Evolutionary conservation across 2,797 vertebrate genomes (phyloP).

Genomic region (Salarias fasciatus): DNA sequence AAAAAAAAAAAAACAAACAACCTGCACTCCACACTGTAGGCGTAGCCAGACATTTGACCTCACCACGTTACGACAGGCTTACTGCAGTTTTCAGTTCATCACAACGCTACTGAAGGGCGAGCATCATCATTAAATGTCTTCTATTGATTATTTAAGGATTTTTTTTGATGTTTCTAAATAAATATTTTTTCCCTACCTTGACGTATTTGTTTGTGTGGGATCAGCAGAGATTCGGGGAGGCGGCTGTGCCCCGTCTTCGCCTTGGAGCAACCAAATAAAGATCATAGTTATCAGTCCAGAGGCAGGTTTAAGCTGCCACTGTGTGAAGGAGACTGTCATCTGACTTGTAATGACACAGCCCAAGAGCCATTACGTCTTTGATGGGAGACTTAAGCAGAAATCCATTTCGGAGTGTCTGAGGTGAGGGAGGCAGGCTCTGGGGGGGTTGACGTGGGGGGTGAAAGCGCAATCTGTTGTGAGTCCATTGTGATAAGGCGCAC

Average conservation of each 20-base stretch:
- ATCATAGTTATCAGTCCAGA: constrained; percentile 65
- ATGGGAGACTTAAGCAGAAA: constrained; percentile 73
- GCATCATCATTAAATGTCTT: constrained; percentile 32
- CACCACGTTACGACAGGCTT: constrained; percentile 17
- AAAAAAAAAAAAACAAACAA: constrained; percentile 12
- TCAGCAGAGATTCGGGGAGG: not conserved
- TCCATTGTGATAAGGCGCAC: constrained; percentile 63
- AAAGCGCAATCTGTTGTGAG: constrained; percentile 45
- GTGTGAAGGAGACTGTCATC: constrained; percentile 60
- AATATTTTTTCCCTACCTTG: not conserved
- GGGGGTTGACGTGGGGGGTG: constrained; percentile 34
- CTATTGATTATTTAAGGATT: constrained; percentile 39
- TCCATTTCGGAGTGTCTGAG: constrained; percentile 66
- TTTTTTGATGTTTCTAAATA: constrained; percentile 44
- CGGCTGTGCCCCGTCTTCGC: constrained; percentile 28
- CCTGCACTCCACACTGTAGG: not conserved
- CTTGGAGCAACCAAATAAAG: constrained; percentile 61
- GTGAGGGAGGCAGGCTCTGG: constrained; percentile 36
- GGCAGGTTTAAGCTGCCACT: constrained; percentile 58
- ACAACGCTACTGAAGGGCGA: constrained; percentile 31
- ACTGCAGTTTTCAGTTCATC: constrained; percentile 16
- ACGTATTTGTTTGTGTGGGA: no score
- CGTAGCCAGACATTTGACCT: constrained; percentile 31
- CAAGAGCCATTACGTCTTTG: constrained; percentile 65
- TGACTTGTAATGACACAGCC: constrained; percentile 76